Evolutionary conservation across 2,113 vertebrate species (phyloP), one percentile per base, ranked within the genome.

Genomic region (Cryptotis parvus): DNA sequence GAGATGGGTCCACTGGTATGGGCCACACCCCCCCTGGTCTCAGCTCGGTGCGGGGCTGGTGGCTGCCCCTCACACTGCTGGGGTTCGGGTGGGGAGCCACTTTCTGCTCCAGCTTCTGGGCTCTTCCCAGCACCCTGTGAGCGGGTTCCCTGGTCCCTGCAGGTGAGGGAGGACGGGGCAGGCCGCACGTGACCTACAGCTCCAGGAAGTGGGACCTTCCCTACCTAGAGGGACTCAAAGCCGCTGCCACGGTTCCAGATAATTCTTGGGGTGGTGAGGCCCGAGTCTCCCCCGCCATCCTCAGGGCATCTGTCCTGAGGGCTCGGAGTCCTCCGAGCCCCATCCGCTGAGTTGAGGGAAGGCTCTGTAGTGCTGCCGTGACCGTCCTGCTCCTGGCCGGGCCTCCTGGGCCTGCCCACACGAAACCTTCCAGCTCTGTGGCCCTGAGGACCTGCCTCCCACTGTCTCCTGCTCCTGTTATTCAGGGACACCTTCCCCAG

Each of bases 341-440:
- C 1, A 0, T 41, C 52, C 27, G 6, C 52, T 0, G 1, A 58
- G 49, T 4, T 24, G 35, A 37, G 73, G 18, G 26, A 0, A 1
- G 24, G 1, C 0, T 1, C 78, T 12, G 3, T 9, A 49, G 45
- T 14, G 9, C 14, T 14, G 9, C 9, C 9, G 45, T 10, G 5
- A 14, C 45, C 45, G 10, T 49, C 14, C 43, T 35, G 22, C 4
- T 78, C 43, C 74, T 9, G 33, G 27, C 12, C 55, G 66, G 75
- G 22, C 33, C 45, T 15, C 6, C 78, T 55, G 52, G 27, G 1
- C 6, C 10, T 2, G 0, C 33, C 41, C 9, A 31, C 0, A 0
- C 0, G 26, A 9, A 29, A n/a, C 58, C 58, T 82, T 63, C 41
- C 4, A 31, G 55, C 3, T 6, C 5, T 33, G 41, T 10, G 1